Evolutionary conservation across 2,113 vertebrate genomes (phyloP), one percentile per base, ranked within the genome.

Genomic region (Atractosteus spatula): DNA sequence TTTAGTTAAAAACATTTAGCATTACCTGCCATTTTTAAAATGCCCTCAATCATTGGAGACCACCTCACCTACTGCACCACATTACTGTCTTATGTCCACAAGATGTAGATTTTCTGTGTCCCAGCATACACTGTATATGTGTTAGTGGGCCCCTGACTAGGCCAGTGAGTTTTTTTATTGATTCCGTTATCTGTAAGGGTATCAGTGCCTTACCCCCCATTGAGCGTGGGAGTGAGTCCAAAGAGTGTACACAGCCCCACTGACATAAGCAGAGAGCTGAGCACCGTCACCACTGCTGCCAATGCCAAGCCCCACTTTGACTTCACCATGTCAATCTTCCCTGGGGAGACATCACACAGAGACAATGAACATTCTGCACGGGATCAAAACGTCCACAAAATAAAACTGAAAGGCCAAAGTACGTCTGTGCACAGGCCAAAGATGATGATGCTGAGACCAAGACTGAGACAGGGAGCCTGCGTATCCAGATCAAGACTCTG

Each of bases 241-340:
- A 99, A 99, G 2, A 99, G 93, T 0, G 97, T 99, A 74, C 97
- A 99, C 67, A 99, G 91, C 45, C 97, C 97, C 11, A 99, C 97
- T 0, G 97, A 99, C 96, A 99, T 99, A 72, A 99, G 95, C 84
- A 99, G 90, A 0, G 97, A 99, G 90, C 97, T 99, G 79, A 99
- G 96, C 61, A 99, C 97, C 0, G 97, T 99, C 77, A 98, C 97
- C 57, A 99, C 97, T 0, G 97, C 97, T 0, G 97, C 97, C 90
- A 99, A 88, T 0, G 97, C 97, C 83, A 99, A 87, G 3, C 97
- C 97, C 97, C 97, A 99, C 74, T 99, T 99, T 0, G 97, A 99
- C 81, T 97, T 98, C 89, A 99, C 97, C 96, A 99, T 95, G 90
- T 99, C 97, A 0, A 99, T 99, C 86, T 99, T 99, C 64, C 97